Evolutionary conservation across 1,140 invertebrate genomes (phyloP), one percentile per base, ranked within the genome.

Genomic region (Bathynomus jamesi): DNA sequence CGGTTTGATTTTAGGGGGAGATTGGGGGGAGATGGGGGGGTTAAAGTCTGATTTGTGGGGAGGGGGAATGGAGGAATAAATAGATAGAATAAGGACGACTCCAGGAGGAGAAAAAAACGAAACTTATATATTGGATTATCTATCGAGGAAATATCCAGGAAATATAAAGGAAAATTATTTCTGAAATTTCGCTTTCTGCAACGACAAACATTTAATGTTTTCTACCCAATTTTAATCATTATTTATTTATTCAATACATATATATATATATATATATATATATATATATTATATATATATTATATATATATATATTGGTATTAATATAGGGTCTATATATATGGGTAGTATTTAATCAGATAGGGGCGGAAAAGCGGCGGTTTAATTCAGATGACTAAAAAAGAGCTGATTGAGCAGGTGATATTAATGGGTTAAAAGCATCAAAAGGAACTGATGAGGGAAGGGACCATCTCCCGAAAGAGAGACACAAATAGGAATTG

Each of bases 281-380:
- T 40, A 40, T 40, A 40, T 40, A 40, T 40, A 40, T 40, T 53
- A 53, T 53, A 53, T 53, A 53, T 53, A 53, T 53, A 53, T 53
- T 8, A 53, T 53, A 53, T 53, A 53, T 53, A 53, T 53, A 53
- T 53, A 53, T 53, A 53, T 53, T 17, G 13, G 21, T 3, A 53
- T 53, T 17, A 17, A 53, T 53, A 53, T 53, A 40, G 21, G 13
- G 21, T 53, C 13, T 53, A 53, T 53, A 53, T 53, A 53, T 53
- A 53, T 53, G 21, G 13, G 21, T 53, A 40, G 21, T 53, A 53
- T 53, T 17, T 53, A 53, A n/a, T n/a, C n/a, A n/a, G n/a, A n/a
- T n/a, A n/a, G n/a, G n/a, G n/a, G n/a, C n/a, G n/a, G n/a, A n/a
- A n/a, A n/a, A n/a, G n/a, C n/a, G n/a, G n/a, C n/a, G n/a, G n/a